These are phyloP conservation scores for Felis chaus DNA, from an alignment of 2,113 vertebrate species.

Conservation along the genomic window DNA sequence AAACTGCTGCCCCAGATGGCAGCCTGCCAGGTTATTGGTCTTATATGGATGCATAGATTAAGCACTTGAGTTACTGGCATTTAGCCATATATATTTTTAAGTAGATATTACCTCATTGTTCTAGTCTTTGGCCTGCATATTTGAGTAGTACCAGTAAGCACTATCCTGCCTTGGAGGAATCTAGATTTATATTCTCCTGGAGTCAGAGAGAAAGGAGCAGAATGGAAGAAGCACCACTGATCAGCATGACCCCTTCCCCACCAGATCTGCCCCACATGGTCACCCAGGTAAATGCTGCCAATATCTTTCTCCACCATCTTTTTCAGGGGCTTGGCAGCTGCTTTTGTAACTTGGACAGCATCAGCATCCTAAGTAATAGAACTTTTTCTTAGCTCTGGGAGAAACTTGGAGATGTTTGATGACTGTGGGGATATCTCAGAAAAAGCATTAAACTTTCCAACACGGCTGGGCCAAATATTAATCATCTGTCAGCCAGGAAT, in stretches of 20 bases:
- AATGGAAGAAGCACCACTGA: not conserved
- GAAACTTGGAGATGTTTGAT: conserved; percentile 61
- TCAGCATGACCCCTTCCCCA: not conserved
- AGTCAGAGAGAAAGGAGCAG: not conserved
- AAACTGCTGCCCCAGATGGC: conserved; percentile 34
- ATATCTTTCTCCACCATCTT: not conserved
- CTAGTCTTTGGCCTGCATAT: conserved; percentile 48
- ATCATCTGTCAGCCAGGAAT: conserved; percentile 59
- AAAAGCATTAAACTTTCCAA: conserved; percentile 62
- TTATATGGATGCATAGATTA: conserved; percentile 16
- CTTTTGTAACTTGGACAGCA: conserved; percentile 42
- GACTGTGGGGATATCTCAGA: conserved; percentile 38
- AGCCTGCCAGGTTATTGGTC: conserved; percentile 20
- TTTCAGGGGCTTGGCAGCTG: not conserved
- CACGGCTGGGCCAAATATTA: conserved; percentile 25
- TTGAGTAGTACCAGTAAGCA: conserved; percentile 15
- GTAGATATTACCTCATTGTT: conserved; percentile 52
- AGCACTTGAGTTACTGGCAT: conserved; percentile 31
- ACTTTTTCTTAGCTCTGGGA: conserved; percentile 49
- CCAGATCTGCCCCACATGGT: not conserved
- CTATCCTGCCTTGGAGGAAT: conserved; percentile 4
- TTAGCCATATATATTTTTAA: conserved; percentile 39
- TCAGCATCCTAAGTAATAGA: not conserved
- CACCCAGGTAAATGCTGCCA: not conserved
- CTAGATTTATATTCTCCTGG: not conserved